phyloP scores from a whole-genome alignment of 2,888 invertebrate species.

The Micoletzkya japonica region DNA sequence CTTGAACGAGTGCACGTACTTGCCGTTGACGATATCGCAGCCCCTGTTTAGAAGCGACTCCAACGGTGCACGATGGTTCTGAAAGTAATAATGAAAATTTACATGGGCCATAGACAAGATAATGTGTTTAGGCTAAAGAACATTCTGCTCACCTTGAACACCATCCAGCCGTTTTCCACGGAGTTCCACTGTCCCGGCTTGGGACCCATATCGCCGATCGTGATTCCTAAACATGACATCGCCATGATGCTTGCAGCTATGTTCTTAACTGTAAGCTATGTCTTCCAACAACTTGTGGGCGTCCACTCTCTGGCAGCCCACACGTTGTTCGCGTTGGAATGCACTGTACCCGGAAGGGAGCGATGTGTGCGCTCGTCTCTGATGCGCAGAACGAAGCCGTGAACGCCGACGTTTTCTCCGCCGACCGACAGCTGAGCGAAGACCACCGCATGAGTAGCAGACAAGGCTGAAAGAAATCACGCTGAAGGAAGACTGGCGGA shows the following conservation, averaged over 20 bases:
- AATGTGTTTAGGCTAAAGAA: not conserved
- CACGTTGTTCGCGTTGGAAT: too few species aligned
- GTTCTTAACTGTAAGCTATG: too few species aligned
- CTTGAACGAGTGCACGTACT: conserved; percentile 84
- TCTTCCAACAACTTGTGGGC: not conserved
- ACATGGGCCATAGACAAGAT: not conserved
- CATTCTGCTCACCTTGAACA: conserved; percentile 41
- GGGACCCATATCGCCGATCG: conserved; percentile 88
- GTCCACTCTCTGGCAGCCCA: too few species aligned
- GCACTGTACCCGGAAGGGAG: not conserved
- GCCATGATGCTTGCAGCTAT: too few species aligned
- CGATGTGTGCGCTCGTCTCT: conserved; percentile 19
- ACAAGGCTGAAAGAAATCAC: conserved; percentile 54
- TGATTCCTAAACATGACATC: conserved; percentile 73
- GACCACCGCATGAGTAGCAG: conserved; percentile 82
- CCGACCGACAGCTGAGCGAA: conserved; percentile 79
- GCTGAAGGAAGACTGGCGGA: not conserved
- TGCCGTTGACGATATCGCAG: conserved; percentile 85
- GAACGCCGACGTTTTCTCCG: conserved; percentile 75
- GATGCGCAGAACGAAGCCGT: conserved; percentile 85
- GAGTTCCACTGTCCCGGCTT: conserved; percentile 84
- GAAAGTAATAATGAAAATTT: conserved; percentile 66
- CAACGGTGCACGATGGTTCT: conserved; percentile 83
- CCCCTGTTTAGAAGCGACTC: conserved; percentile 83
- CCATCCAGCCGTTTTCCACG: conserved; percentile 80